These are phyloP conservation scores for Drosophila santomea DNA, from an alignment of 1,140 invertebrate genomes.

Conservation along the genomic window DNA sequence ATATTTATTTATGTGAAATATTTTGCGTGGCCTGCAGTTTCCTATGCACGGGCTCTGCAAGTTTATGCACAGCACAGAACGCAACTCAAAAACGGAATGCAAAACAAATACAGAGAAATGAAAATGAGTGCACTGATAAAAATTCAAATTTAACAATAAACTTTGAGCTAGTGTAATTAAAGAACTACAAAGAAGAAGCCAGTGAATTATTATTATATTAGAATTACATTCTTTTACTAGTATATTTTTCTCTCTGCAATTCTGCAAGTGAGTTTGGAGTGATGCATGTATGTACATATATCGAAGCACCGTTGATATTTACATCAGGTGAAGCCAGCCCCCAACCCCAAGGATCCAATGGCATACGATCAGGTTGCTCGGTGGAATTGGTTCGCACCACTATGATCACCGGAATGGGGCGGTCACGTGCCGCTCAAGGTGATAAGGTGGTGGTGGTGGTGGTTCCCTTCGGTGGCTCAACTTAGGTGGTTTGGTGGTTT, in stretches of 20 bases:
- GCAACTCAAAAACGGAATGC: constrained; percentile 8
- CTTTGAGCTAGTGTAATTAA: background rate
- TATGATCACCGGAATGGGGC: background rate
- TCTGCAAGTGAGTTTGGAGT: too few relatives aligned
- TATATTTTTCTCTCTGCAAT: background rate
- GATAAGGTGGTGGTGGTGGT: constrained; percentile 38
- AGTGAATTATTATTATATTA: too few relatives aligned
- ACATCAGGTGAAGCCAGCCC: constrained; percentile 19
- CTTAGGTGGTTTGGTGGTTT: constrained; percentile 7
- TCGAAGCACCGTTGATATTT: constrained; percentile 34
- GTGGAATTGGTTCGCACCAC: constrained; percentile 25
- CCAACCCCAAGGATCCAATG: constrained; percentile 14
- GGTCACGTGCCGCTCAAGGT: constrained; percentile 60
- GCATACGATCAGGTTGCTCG: constrained; percentile 44
- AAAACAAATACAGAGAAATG: constrained; percentile 20
- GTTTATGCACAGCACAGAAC: constrained; percentile 38
- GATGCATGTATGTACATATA: constrained; percentile 1
- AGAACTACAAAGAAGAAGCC: too few relatives aligned
- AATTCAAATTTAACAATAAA: background rate
- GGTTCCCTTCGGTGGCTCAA: background rate
- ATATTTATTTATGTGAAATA: constrained; percentile 52
- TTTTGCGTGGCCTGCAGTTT: constrained; percentile 48
- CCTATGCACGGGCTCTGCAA: constrained; percentile 30
- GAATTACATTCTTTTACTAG: too few relatives aligned
- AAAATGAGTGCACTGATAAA: constrained; percentile 23